phyloP scores from a whole-genome alignment of 1,140 invertebrate genomes.

The Asbolus verrucosus region DNA sequence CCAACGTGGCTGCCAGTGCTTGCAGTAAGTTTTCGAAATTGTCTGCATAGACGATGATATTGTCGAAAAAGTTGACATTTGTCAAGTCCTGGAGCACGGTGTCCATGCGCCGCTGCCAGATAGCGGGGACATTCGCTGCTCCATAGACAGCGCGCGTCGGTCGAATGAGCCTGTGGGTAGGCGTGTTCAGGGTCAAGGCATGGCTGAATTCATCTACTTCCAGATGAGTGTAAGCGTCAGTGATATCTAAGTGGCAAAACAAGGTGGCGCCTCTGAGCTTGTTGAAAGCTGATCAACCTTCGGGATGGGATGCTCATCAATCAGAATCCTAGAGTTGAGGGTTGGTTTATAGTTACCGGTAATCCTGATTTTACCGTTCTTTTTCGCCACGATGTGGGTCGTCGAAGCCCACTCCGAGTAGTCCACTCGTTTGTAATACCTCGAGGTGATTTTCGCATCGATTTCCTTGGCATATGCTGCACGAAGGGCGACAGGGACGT shows the following conservation, averaged over 20 bases:
- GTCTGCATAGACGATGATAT: constrained; percentile 20
- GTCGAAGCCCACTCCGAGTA: constrained; percentile 51
- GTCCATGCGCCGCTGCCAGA: constrained; percentile 51
- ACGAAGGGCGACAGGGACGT: constrained; percentile 51
- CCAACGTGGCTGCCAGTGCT: too few relatives aligned
- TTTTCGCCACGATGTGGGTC: constrained; percentile 54
- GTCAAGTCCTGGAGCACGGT: constrained; percentile 30
- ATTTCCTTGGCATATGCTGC: constrained; percentile 51
- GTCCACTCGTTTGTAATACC: constrained; percentile 51
- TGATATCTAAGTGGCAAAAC: constrained; percentile 52
- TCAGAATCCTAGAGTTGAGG: constrained; percentile 55
- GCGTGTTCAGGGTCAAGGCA: constrained; percentile 52
- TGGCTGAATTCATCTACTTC: constrained; percentile 51
- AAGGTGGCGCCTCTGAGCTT: constrained; percentile 43
- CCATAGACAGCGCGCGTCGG: constrained; percentile 51
- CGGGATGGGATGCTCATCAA: constrained; percentile 56
- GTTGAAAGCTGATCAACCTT: constrained; percentile 52
- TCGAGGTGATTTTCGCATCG: constrained; percentile 49
- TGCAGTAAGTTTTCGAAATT: constrained; percentile 40
- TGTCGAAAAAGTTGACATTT: constrained; percentile 51
- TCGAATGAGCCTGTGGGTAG: constrained; percentile 52
- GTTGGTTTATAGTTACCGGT: constrained; percentile 58
- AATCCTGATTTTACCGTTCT: constrained; percentile 56
- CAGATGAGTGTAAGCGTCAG: constrained; percentile 39
- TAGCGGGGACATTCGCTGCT: constrained; percentile 52